phyloP scores from a whole-genome alignment of 2,888 invertebrate genomes.

The Cerastis rubricosa region DNA sequence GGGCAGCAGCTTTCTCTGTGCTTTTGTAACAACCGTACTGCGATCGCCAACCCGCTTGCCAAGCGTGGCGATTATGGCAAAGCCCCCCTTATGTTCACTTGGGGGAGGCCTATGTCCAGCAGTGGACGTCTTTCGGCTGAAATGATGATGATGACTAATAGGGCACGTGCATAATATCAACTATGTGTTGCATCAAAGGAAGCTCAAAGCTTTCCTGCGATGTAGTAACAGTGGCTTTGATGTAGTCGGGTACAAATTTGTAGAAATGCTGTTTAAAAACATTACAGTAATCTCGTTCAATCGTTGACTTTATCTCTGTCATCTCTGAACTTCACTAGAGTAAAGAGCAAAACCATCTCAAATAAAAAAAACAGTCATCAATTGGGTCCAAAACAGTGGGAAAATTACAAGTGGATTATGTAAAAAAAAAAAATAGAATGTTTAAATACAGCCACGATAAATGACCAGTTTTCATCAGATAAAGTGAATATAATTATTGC shows the following conservation, averaged over 20 bases:
- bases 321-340: too few species aligned
- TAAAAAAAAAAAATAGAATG: background rate
- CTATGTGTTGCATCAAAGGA: background rate
- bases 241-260: background rate
- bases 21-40: too few species aligned
- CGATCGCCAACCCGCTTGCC: too few species aligned
- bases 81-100: too few species aligned
- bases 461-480: background rate
- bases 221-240: background rate
- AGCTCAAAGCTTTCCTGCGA: background rate
- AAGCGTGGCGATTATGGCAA: too few species aligned
- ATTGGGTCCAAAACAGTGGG: background rate
- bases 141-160: too few species aligned
- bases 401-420: background rate
- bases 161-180: slow-evolving; percentile 25
- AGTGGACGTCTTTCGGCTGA: too few species aligned
- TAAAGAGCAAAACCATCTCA: too few species aligned
- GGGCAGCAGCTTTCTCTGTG: too few species aligned
- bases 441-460: background rate
- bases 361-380: background rate
- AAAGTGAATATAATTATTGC: background rate
- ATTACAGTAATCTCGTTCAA: background rate
- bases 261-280: background rate
- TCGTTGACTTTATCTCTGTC: too few species aligned
- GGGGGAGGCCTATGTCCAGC: too few species aligned